Conservation (phyloP, 2,113 vertebrate genomes). For the Lucifuga dentata region DNA sequence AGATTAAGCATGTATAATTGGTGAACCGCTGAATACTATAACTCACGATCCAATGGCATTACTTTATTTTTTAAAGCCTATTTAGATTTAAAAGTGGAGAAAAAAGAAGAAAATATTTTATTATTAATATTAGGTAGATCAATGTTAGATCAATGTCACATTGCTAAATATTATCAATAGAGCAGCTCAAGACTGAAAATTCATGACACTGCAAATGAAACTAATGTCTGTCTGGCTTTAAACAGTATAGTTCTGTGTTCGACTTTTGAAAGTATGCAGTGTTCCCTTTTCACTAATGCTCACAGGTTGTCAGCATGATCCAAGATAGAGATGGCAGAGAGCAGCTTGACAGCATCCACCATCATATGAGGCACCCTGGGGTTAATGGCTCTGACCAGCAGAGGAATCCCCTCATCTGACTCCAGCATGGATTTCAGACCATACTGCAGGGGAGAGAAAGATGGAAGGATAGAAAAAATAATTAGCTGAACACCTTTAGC, state of each 20-base stretch:
- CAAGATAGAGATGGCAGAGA: conserved; percentile 92
- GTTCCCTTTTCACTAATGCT: conserved; percentile 48
- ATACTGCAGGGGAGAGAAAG: conserved; percentile 75
- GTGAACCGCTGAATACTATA: too few species aligned
- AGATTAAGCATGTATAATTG: too few species aligned
- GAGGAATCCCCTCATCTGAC: conserved; percentile 86
- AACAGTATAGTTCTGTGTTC: too few species aligned
- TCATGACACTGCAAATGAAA: background rate
- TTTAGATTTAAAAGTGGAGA: too few species aligned
- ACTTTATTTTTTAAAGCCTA: too few species aligned
- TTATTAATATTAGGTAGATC: too few species aligned
- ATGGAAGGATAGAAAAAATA: background rate
- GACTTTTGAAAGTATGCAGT: too few species aligned
- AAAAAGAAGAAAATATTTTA: too few species aligned
- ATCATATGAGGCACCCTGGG: conserved; percentile 89
- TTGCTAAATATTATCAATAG: background rate
- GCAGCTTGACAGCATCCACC: conserved; percentile 89
- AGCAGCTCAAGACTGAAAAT: background rate
- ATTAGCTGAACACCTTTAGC: background rate
- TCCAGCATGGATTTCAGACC: conserved; percentile 91
- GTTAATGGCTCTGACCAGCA: conserved; percentile 89
- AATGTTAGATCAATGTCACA: background rate
- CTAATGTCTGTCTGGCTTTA: too few species aligned
- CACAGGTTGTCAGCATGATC: conserved; percentile 89
- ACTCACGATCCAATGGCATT: too few species aligned